phyloP scores from a whole-genome alignment of 1,140 invertebrate genomes.

The Drosophila bifasciata region DNA sequence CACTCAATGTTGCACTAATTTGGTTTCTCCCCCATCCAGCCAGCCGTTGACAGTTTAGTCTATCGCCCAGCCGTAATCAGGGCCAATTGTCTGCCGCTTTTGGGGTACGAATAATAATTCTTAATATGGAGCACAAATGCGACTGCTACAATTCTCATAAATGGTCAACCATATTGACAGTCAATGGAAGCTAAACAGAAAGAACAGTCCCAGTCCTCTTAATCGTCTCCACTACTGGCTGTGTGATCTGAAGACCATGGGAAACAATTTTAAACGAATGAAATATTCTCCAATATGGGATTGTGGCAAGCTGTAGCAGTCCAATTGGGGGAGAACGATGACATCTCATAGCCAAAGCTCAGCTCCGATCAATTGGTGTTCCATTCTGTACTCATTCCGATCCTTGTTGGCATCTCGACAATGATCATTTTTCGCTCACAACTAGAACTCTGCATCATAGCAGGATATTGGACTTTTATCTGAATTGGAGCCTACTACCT shows the following conservation, averaged over 20 bases:
- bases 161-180: slow-evolving; percentile 67
- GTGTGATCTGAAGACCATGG: slow-evolving; percentile 15
- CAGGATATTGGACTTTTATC: too few relatives aligned
- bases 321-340: too few relatives aligned
- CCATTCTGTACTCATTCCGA: too few relatives aligned
- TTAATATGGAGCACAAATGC: slow-evolving; percentile 77
- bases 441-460: too few relatives aligned
- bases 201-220: slow-evolving; percentile 17
- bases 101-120: slow-evolving; percentile 74
- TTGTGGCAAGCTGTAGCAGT: too few relatives aligned
- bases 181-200: slow-evolving; percentile 53
- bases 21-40: slow-evolving; percentile 29
- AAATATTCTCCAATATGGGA: background rate
- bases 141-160: slow-evolving; percentile 76
- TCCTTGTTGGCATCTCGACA: too few relatives aligned
- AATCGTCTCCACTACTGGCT: slow-evolving; percentile 1
- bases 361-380: too few relatives aligned
- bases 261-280: slow-evolving; percentile 25
- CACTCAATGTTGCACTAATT: slow-evolving; percentile 67
- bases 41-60: slow-evolving; percentile 71
- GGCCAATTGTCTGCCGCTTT: slow-evolving; percentile 71
- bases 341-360: too few relatives aligned
- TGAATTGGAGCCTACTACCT: too few relatives aligned
- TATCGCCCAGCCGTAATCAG: slow-evolving; percentile 64
- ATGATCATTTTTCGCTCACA: too few relatives aligned